These are phyloP conservation scores for Leucozona laternaria DNA, from an alignment of 2,888 invertebrate genomes.

Conservation along the genomic window DNA sequence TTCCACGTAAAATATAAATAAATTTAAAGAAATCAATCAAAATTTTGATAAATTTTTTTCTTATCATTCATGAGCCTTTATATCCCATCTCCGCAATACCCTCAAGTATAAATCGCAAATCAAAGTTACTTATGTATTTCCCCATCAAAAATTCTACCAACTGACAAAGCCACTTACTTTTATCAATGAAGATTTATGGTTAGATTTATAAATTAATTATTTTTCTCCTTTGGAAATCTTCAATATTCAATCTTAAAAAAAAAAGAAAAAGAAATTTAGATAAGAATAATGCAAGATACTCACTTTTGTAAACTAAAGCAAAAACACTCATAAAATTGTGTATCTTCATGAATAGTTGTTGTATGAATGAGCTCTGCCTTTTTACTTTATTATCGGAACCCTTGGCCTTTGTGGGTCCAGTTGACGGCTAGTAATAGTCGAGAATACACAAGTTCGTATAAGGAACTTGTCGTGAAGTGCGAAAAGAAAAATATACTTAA, in stretches of 20 bases:
- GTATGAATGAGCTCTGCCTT: conserved; percentile 17
- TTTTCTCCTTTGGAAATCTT: conserved; percentile 7
- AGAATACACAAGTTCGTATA: conserved; percentile 41
- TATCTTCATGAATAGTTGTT: background rate
- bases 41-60: conserved; percentile 14
- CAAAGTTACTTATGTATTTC: background rate
- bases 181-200: conserved; percentile 16
- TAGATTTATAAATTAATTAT: conserved; percentile 13
- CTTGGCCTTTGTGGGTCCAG: conserved; percentile 52
- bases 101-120: background rate
- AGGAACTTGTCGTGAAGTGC: background rate
- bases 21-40: background rate
- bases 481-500: background rate
- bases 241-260: background rate
- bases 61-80: conserved; percentile 7
- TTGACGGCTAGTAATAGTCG: conserved; percentile 49
- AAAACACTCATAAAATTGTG: background rate
- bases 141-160: background rate
- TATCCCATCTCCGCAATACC: background rate
- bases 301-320: background rate
- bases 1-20: no score
- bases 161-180: no score
- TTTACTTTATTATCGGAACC: conserved; percentile 47
- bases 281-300: conserved; percentile 8
- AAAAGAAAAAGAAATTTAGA: background rate